Percentiles rank a stretch among this genome's conserved stretches.
Evolutionary conservation across 1,140 invertebrate species (phyloP).

Genomic region (Doryteuthis pealeii): DNA sequence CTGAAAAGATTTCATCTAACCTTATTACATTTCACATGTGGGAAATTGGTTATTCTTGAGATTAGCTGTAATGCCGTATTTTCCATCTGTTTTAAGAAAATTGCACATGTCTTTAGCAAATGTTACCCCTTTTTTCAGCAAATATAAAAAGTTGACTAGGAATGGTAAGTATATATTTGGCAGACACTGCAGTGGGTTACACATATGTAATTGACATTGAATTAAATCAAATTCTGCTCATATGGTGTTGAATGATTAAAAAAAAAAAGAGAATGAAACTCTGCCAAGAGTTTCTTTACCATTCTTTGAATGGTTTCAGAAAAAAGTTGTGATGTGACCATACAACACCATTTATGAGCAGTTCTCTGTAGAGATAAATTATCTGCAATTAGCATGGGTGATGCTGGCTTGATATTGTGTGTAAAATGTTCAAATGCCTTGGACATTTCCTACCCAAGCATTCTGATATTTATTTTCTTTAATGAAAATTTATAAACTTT

Average conservation of each 20-base stretch:
- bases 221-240: not conserved
- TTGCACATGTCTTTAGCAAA: not conserved
- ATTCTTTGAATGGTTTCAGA: conserved; percentile 2
- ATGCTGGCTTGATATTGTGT: conserved; percentile 7
- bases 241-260: conserved; percentile 2
- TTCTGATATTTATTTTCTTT: not conserved
- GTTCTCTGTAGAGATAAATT: conserved; percentile 7
- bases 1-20: too few relatives aligned
- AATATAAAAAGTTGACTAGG: conserved; percentile 5
- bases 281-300: too few relatives aligned
- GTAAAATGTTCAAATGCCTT: not conserved
- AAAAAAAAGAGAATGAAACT: too few relatives aligned
- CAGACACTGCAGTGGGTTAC: conserved; percentile 7
- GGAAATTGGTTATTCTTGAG: too few relatives aligned
- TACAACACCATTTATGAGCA: conserved; percentile 1
- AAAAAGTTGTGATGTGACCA: not conserved
- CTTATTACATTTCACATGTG: too few relatives aligned
- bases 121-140: conserved; percentile 8
- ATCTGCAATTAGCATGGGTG: conserved; percentile 7
- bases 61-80: not conserved
- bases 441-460: conserved; percentile 1
- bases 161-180: conserved; percentile 9
- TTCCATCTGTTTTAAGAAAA: conserved; percentile 7
- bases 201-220: conserved; percentile 6
- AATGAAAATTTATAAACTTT: too few relatives aligned